Conservation (phyloP, 2,113 vertebrate species). For the Pachypanchax playfairii region DNA sequence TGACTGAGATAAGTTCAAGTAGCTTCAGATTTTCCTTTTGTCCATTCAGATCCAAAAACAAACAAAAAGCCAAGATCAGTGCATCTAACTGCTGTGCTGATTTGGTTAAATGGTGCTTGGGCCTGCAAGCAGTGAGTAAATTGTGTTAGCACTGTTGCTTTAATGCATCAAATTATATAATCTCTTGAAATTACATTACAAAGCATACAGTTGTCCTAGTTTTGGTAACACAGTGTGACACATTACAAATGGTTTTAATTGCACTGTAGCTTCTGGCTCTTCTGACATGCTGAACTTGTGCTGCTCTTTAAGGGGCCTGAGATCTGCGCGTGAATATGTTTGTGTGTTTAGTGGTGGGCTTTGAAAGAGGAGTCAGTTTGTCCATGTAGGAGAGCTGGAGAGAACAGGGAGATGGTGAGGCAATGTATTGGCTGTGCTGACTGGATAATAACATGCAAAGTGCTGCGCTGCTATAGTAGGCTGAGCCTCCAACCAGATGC, state of each 20-base stretch:
- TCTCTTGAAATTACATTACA: constrained; percentile 69
- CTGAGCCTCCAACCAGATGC: constrained; percentile 74
- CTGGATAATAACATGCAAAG: constrained; percentile 83
- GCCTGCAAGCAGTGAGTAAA: constrained; percentile 46
- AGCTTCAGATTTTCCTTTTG: constrained; percentile 33
- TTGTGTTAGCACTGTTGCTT: constrained; percentile 48
- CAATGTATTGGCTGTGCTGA: constrained; percentile 76
- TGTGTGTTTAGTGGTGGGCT: constrained; percentile 5
- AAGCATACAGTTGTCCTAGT: constrained; percentile 65
- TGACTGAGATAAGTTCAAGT: constrained; percentile 20
- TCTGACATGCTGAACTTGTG: constrained; percentile 42
- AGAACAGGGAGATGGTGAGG: constrained; percentile 53
- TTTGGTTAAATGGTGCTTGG: constrained; percentile 30
- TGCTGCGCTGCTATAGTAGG: constrained; percentile 62
- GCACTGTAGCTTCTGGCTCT: constrained; percentile 64
- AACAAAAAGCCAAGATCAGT: background rate
- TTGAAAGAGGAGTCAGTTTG: constrained; percentile 23
- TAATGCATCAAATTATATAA: constrained; percentile 68
- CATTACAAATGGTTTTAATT: constrained; percentile 75
- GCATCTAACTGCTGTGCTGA: constrained; percentile 34
- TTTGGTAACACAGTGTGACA: constrained; percentile 69
- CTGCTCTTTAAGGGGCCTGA: constrained; percentile 33
- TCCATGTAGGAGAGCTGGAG: constrained; percentile 44
- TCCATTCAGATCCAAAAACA: constrained; percentile 15
- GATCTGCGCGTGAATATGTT: constrained; percentile 11